phyloP scores from a whole-genome alignment of 1,140 invertebrate genomes.

The Monochamus saltuarius region DNA sequence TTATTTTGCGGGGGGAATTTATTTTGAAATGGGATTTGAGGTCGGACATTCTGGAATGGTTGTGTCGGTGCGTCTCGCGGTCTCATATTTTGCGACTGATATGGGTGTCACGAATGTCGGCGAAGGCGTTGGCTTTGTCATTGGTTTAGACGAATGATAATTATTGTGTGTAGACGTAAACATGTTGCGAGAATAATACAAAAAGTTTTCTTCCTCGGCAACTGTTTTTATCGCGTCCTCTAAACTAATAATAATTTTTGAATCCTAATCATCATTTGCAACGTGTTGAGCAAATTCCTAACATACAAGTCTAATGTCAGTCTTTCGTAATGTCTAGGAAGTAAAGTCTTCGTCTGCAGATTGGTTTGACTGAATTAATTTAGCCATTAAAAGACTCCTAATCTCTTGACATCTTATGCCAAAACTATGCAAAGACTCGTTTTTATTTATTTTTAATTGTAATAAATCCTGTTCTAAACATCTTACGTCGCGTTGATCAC shows the following conservation, averaged over 20 bases:
- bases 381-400: slow-evolving; percentile 26
- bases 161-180: background rate
- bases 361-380: slow-evolving; percentile 23
- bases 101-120: too few relatives aligned
- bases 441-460: slow-evolving; percentile 26
- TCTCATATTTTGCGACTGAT: too few relatives aligned
- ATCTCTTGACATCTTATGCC: slow-evolving; percentile 31
- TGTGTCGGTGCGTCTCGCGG: too few relatives aligned
- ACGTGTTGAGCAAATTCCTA: slow-evolving; percentile 13
- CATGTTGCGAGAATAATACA: slow-evolving; percentile 8
- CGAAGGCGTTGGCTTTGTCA: background rate
- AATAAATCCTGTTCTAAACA: slow-evolving; percentile 35
- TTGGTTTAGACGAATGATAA: background rate
- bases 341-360: slow-evolving; percentile 10
- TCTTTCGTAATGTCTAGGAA: slow-evolving; percentile 20
- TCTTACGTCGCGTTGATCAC: slow-evolving; percentile 32
- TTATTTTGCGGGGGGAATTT: too few relatives aligned
- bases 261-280: slow-evolving; percentile 24
- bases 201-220: slow-evolving; percentile 29
- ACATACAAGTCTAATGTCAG: slow-evolving; percentile 27
- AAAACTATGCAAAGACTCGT: slow-evolving; percentile 27
- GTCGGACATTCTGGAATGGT: too few relatives aligned
- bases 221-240: slow-evolving; percentile 25
- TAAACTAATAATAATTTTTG: slow-evolving; percentile 17
- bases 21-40: too few relatives aligned